Percentiles rank a stretch among this genome's conserved stretches.
phyloP scores from a whole-genome alignment of 2,797 vertebrate species.

The Myioborus miniatus region DNA sequence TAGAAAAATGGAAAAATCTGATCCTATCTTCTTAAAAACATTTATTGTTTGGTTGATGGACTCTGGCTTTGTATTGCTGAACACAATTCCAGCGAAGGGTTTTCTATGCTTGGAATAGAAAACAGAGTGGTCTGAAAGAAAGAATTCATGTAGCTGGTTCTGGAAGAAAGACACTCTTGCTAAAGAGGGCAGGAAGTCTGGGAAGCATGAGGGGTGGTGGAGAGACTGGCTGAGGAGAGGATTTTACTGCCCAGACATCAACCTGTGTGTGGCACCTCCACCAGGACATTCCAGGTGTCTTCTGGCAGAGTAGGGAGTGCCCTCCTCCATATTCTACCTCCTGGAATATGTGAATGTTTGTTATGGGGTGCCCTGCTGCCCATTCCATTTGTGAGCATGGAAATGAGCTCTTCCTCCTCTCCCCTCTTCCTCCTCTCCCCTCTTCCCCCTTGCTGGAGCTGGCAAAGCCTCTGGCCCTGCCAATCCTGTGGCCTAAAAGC shows the following conservation, averaged over 20 bases:
- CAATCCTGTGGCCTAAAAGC: not conserved
- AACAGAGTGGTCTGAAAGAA: not conserved
- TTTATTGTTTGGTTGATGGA: not conserved
- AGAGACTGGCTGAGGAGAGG: not conserved
- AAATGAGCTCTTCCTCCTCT: not conserved
- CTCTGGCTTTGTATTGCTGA: not conserved
- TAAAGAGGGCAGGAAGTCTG: not conserved
- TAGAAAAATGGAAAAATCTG: not conserved
- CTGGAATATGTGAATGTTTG: not conserved
- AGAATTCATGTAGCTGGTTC: not conserved
- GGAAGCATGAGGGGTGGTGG: not conserved
- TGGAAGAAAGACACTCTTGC: not conserved
- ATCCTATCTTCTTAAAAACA: not conserved
- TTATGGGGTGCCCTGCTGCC: not conserved
- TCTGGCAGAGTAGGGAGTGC: not conserved
- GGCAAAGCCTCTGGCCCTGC: slow-evolving; percentile 15
- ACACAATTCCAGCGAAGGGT: not conserved
- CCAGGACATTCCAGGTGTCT: not conserved
- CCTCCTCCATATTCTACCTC: not conserved
- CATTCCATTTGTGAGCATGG: not conserved
- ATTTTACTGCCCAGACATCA: not conserved
- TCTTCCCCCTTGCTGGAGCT: not conserved
- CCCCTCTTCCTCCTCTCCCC: not conserved
- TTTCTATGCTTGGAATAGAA: not conserved
- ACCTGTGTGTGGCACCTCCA: not conserved